Evolutionary conservation across 2,888 invertebrate genomes (phyloP).

Genomic region (Tryphoninae sp.): DNA sequence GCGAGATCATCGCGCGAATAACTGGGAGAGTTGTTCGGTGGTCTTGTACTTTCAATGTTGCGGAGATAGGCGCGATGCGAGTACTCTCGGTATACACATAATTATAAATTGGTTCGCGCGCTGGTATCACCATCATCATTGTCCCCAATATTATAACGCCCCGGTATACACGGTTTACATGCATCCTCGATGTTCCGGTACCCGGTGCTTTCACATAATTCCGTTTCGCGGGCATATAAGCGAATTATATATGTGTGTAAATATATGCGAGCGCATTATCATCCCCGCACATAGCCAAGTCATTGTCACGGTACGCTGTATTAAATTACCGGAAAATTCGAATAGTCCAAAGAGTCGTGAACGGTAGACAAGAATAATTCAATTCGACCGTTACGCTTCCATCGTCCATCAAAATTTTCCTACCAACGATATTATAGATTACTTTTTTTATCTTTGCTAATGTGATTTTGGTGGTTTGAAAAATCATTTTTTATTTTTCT

Average conservation of each 20-base stretch:
- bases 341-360: neutral
- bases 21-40: too few species aligned
- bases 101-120: conserved; percentile 41
- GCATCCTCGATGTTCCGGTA: conserved; percentile 4
- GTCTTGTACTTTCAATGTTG: neutral
- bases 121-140: conserved; percentile 27
- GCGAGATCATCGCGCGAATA: too few species aligned
- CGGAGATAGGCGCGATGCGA: neutral
- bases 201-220: conserved; percentile 32
- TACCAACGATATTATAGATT: neutral
- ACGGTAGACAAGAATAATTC: neutral
- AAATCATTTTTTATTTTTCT: too few species aligned
- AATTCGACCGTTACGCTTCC: neutral
- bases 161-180: neutral
- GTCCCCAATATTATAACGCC: conserved; percentile 18
- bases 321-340: conserved; percentile 32
- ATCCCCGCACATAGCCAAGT: neutral
- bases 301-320: conserved; percentile 7
- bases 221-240: neutral
- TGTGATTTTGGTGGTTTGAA: too few species aligned
- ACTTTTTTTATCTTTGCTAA: neutral
- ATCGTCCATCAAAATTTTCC: neutral
- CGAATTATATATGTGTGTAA: neutral
- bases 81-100: conserved; percentile 21
- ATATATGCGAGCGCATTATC: neutral